A percentile compares a stretch with the other conserved stretches of the same genome.
Conservation (phyloP, 2,113 vertebrate genomes). For the Melospiza melodia region DNA sequence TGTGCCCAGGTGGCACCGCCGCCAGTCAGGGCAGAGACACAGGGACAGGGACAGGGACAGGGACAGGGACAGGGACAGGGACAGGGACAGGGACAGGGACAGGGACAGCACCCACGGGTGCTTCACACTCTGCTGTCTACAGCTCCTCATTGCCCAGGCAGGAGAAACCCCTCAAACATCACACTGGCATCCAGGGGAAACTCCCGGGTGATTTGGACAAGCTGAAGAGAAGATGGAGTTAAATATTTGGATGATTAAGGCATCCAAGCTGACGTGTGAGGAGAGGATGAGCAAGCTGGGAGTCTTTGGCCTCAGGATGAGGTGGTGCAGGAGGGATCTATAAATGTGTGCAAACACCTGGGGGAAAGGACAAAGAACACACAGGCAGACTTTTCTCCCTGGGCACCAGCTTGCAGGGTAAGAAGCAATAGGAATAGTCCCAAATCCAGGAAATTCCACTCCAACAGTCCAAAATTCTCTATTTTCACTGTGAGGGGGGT, state of each 20-base stretch:
- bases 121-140: not conserved
- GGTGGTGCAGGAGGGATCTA: not conserved
- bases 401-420: not conserved
- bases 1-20: not conserved
- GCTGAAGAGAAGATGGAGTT: not conserved
- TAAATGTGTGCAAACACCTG: not conserved
- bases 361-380: not conserved
- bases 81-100: not conserved
- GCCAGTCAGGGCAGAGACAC: not conserved
- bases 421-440: not conserved
- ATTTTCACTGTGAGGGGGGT: not conserved
- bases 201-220: not conserved
- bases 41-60: not conserved
- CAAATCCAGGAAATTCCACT: not conserved
- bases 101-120: rapidly evolving
- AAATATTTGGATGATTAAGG: not conserved
- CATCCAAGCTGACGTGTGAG: not conserved
- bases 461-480: not conserved
- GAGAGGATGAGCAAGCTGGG: not conserved
- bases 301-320: not conserved
- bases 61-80: not conserved
- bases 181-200: not conserved
- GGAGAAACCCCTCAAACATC: not conserved
- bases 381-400: not conserved
- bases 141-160: not conserved